A percentile compares a stretch with the other conserved stretches of the same genome.
These are phyloP conservation scores for Saguinus imperator DNA, from an alignment of 2,113 vertebrate genomes.

Conservation along the genomic window DNA sequence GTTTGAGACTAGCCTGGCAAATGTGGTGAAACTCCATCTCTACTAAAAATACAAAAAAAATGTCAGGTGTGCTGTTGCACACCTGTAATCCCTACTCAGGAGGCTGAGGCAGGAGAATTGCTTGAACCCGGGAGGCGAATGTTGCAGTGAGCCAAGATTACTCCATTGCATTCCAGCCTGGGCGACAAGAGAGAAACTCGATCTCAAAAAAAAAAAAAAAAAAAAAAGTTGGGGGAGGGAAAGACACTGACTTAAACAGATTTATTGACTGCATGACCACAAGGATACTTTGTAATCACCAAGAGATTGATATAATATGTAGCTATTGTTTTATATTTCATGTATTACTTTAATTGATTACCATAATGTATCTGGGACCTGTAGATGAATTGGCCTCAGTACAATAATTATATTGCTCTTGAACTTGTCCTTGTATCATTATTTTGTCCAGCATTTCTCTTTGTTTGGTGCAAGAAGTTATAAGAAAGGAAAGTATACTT, in stretches of 20 bases:
- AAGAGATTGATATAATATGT: not conserved
- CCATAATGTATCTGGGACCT: not conserved
- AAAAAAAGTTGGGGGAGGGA: not conserved
- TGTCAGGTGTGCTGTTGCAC: too few species aligned
- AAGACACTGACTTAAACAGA: not conserved
- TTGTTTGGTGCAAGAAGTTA: not conserved
- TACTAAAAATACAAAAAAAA: too few species aligned
- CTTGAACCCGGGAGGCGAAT: too few species aligned
- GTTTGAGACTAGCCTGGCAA: too few species aligned
- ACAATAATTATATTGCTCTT: not conserved
- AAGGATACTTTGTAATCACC: not conserved
- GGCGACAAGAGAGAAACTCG: too few species aligned
- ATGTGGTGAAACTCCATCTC: too few species aligned
- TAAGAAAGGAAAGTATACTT: slow-evolving; percentile 27
- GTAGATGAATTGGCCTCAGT: not conserved
- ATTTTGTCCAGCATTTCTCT: slow-evolving; percentile 52
- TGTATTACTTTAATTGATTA: slow-evolving; percentile 6
- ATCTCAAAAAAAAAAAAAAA: too few species aligned
- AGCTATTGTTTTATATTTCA: slow-evolving; percentile 7
- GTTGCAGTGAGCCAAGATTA: too few species aligned
- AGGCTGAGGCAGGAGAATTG: too few species aligned
- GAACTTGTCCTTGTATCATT: slow-evolving; percentile 14
- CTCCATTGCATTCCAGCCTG: too few species aligned
- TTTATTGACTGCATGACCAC: not conserved
- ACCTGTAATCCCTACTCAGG: too few species aligned